Conservation (phyloP, 2,113 vertebrate species). For the Hyaena hyaena region DNA sequence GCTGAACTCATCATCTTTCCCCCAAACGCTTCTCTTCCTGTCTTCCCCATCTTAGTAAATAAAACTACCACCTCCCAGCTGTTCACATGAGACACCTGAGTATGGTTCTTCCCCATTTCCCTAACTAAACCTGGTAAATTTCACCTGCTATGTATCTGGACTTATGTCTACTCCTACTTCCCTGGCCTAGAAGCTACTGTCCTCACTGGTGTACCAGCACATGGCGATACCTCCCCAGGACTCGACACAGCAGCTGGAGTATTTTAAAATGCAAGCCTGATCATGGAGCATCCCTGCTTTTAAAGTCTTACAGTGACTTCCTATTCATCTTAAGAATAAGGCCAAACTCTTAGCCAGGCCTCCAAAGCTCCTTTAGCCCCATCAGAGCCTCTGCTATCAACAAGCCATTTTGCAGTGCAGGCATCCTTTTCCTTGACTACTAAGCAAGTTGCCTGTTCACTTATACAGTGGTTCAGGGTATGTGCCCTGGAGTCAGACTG, state of each 20-base stretch:
- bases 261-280: not conserved
- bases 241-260: not conserved
- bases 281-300: not conserved
- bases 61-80: not conserved
- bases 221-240: not conserved
- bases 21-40: not conserved
- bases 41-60: not conserved
- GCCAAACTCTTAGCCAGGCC: not conserved
- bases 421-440: not conserved
- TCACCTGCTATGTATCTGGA: not conserved
- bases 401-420: no score
- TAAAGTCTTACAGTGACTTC: not conserved
- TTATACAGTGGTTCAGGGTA: not conserved
- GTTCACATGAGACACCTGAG: not conserved
- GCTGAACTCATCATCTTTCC: not conserved
- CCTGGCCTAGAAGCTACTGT: not conserved
- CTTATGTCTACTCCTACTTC: not conserved
- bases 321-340: not conserved
- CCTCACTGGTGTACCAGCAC: not conserved
- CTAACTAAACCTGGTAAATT: not conserved
- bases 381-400: not conserved
- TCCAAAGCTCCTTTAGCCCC: not conserved
- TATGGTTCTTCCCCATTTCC: not conserved
- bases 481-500: not conserved
- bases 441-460: not conserved